Conservation (phyloP, 1,140 invertebrate genomes). For the Eufriesea mexicana region DNA sequence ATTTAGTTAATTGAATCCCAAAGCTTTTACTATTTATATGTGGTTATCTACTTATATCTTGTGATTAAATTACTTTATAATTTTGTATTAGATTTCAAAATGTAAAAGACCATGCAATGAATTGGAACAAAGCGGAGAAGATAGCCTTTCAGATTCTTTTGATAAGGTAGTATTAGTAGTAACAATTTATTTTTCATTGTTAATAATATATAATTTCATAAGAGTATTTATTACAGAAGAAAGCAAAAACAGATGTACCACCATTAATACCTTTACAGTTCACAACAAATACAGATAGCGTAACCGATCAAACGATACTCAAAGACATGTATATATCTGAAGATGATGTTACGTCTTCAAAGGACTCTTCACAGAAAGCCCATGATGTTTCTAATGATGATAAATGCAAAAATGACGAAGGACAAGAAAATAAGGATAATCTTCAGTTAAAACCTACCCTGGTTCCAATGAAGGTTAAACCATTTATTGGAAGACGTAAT, state of each 20-base stretch:
- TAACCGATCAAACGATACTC: background rate
- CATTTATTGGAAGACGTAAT: constrained; percentile 59
- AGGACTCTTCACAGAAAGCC: constrained; percentile 54
- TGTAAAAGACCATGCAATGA: background rate
- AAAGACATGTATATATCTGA: constrained; percentile 51
- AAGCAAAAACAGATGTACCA: constrained; percentile 23
- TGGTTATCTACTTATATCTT: background rate
- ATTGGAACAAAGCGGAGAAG: background rate
- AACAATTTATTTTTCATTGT: background rate
- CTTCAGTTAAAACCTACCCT: constrained; percentile 33
- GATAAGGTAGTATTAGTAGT: constrained; percentile 28
- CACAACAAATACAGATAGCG: background rate
- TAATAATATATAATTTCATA: constrained; percentile 6
- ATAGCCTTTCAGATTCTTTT: constrained; percentile 24
- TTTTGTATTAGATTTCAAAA: constrained; percentile 21
- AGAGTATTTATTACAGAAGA: constrained; percentile 58
- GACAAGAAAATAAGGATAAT: constrained; percentile 31
- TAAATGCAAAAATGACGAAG: constrained; percentile 18
- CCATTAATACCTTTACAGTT: constrained; percentile 46
- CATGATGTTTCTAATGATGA: constrained; percentile 5
- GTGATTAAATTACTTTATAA: background rate
- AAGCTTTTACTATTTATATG: background rate
- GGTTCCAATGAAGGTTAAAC: constrained; percentile 44
- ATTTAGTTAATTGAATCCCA: background rate
- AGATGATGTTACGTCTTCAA: constrained; percentile 58